Evolutionary conservation across 2,113 vertebrate species (phyloP).

Genomic region (Lagopus leucura): DNA sequence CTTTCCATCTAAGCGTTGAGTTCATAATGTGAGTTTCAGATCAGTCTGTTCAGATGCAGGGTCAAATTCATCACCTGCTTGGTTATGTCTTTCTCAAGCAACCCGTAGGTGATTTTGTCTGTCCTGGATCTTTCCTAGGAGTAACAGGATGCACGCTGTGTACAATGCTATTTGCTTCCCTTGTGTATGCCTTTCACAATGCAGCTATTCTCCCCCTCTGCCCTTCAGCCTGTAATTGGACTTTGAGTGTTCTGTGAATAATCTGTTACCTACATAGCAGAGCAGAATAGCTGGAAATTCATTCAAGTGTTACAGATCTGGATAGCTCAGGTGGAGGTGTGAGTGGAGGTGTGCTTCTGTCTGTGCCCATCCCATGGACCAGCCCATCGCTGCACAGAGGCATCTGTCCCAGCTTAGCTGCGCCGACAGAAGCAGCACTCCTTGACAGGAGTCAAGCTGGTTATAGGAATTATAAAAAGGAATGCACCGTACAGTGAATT

Average conservation of each 20-base stretch:
- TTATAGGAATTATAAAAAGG: background rate
- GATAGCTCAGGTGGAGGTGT: background rate
- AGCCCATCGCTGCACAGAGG: background rate
- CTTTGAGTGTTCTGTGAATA: background rate
- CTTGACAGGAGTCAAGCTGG: background rate
- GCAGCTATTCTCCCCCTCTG: background rate
- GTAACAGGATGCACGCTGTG: no score
- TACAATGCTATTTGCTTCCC: background rate
- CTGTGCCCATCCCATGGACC: accelerated
- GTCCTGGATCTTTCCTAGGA: background rate
- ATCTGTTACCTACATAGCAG: background rate
- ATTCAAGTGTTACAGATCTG: background rate
- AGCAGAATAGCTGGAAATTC: background rate
- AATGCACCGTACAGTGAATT: background rate
- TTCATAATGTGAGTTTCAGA: accelerated
- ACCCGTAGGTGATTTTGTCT: background rate
- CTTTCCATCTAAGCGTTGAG: accelerated
- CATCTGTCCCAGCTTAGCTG: background rate
- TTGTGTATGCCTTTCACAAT: background rate
- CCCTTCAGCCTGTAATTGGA: background rate
- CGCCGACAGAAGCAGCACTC: background rate
- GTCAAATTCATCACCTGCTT: accelerated
- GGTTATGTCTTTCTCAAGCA: background rate
- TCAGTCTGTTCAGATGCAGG: accelerated
- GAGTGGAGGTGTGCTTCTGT: background rate